Evolutionary conservation across 2,888 invertebrate genomes (phyloP).

Genomic region (Matsumyia berberina): DNA sequence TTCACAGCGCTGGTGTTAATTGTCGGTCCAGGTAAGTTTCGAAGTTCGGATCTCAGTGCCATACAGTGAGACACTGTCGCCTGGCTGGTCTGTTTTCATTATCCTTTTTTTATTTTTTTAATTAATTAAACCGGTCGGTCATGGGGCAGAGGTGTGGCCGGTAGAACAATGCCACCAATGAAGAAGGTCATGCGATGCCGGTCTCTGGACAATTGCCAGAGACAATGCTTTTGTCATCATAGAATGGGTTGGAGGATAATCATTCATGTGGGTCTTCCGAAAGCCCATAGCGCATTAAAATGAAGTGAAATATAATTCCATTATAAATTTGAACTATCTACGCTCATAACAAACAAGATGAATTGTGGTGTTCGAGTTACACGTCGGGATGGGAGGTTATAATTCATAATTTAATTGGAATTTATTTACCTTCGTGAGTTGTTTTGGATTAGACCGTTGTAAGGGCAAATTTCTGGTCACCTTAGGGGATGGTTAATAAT

Average conservation of each 20-base stretch:
- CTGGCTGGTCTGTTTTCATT: conserved; percentile 20
- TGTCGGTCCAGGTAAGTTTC: conserved; percentile 74
- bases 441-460: too few relatives aligned
- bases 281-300: conserved; percentile 31
- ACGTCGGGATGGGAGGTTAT: background rate
- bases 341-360: conserved; percentile 48
- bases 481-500: too few relatives aligned
- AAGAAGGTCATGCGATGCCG: conserved; percentile 60
- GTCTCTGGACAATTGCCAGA: conserved; percentile 33
- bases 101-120: conserved; percentile 45
- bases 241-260: conserved; percentile 24
- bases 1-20: conserved; percentile 76
- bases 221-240: conserved; percentile 50
- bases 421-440: background rate
- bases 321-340: conserved; percentile 36
- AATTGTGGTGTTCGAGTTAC: conserved; percentile 44
- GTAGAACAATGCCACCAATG: conserved; percentile 53
- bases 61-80: conserved; percentile 32
- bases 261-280: conserved; percentile 50
- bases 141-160: conserved; percentile 47
- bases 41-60: conserved; percentile 21
- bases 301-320: conserved; percentile 33
- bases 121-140: conserved; percentile 61
- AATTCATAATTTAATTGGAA: background rate
- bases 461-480: too few relatives aligned